A percentile compares a stretch with the other conserved stretches of the same genome.
phyloP scores from a whole-genome alignment of 2,113 vertebrate genomes.

The Gobius niger region DNA sequence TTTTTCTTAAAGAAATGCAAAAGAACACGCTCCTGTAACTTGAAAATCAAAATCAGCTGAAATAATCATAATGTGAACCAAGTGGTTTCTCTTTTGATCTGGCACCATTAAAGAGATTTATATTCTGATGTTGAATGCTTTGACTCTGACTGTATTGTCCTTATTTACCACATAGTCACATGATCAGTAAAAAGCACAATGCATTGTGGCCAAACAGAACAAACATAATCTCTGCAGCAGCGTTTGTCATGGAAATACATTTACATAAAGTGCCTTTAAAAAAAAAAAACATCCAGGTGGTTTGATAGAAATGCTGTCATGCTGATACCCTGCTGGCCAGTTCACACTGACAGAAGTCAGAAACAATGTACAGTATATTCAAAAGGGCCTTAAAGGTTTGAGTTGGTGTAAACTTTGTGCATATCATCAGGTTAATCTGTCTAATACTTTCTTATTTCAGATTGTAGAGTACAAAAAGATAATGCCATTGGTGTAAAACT shows the following conservation, averaged over 20 bases:
- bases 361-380: slow-evolving; percentile 23
- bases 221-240: slow-evolving; percentile 19
- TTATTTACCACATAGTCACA: slow-evolving; percentile 2
- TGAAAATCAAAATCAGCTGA: background rate
- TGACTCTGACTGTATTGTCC: background rate
- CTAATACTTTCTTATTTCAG: slow-evolving; percentile 2
- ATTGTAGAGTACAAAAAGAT: slow-evolving; percentile 18
- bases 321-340: slow-evolving; percentile 16
- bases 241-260: slow-evolving; percentile 19
- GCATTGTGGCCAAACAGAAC: slow-evolving; percentile 18
- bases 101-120: background rate
- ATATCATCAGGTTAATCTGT: slow-evolving; percentile 4
- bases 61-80: background rate
- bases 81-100: background rate
- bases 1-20: slow-evolving; percentile 36
- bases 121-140: background rate
- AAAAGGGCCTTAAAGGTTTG: slow-evolving; percentile 32
- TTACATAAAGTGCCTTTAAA: slow-evolving; percentile 61
- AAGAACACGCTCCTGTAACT: slow-evolving; percentile 15
- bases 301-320: background rate
- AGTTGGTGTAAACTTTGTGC: slow-evolving; percentile 26
- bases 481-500: background rate
- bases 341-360: slow-evolving; percentile 32
- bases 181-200: slow-evolving; percentile 29
- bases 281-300: slow-evolving; percentile 28